These are phyloP conservation scores for Squalus acanthias DNA, from an alignment of 2,797 vertebrate genomes.

Conservation along the genomic window DNA sequence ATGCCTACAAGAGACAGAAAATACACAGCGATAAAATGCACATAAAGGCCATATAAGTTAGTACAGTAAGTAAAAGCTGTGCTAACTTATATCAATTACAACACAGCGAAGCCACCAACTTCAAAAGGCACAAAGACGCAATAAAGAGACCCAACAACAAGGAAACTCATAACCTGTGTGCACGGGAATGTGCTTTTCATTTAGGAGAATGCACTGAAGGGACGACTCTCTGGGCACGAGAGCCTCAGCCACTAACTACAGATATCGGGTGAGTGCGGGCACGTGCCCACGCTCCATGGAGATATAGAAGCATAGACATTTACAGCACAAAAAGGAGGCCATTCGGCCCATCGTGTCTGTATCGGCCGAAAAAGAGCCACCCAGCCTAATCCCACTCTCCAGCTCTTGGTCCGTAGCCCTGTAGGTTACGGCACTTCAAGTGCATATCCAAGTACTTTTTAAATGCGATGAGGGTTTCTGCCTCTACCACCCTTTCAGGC, in stretches of 20 bases:
- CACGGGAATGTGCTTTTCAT: neutral
- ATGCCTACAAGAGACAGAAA: conserved; percentile 58
- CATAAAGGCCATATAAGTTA: too few species aligned
- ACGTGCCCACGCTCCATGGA: neutral
- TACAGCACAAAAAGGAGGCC: too few species aligned
- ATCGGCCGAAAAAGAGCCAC: too few species aligned
- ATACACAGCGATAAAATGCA: neutral
- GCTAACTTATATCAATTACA: neutral
- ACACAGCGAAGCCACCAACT: neutral
- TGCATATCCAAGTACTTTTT: too few species aligned
- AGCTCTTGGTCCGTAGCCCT: too few species aligned
- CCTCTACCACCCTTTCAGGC: too few species aligned
- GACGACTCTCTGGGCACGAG: neutral
- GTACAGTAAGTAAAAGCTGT: neutral
- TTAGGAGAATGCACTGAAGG: neutral
- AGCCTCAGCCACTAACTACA: neutral
- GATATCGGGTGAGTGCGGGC: neutral
- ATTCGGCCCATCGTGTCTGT: too few species aligned
- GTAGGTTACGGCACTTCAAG: too few species aligned
- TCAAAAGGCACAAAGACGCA: neutral
- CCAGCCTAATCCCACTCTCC: too few species aligned
- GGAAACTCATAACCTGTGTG: neutral
- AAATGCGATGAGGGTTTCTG: too few species aligned
- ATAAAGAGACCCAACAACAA: too few species aligned
- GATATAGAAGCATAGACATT: too few species aligned